These are phyloP conservation scores for Bergia puertoricense DNA, from an alignment of 92 coral and sea anemone genomes.

Conservation along the genomic window DNA sequence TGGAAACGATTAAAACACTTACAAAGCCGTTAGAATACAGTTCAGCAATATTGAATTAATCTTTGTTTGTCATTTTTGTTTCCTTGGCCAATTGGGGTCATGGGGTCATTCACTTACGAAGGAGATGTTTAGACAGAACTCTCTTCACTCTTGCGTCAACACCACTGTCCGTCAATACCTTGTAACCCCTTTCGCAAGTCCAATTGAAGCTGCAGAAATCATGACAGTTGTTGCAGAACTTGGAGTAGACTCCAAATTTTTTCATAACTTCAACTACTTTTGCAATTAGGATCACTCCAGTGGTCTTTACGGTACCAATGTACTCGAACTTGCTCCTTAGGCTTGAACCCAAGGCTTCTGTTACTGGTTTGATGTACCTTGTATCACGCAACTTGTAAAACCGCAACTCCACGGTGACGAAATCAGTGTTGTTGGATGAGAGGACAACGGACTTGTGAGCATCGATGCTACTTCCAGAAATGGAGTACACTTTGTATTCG, in stretches of 20 bases:
- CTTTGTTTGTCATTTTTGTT: background rate
- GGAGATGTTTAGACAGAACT: background rate
- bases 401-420: constrained; percentile 65
- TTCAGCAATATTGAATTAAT: too few species aligned
- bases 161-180: constrained; percentile 42
- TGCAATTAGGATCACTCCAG: constrained; percentile 37
- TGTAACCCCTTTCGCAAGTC: constrained; percentile 45
- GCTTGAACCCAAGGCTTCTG: constrained; percentile 10
- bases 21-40: background rate
- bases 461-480: constrained; percentile 47
- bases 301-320: constrained; percentile 41
- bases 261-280: constrained; percentile 61
- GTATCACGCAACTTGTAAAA: constrained; percentile 36
- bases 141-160: background rate
- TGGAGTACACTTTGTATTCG: constrained; percentile 54
- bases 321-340: constrained; percentile 33
- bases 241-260: constrained; percentile 59
- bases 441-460: constrained; percentile 73
- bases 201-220: constrained; percentile 64
- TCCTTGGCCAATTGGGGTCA: too few species aligned
- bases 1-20: background rate
- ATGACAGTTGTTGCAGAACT: constrained; percentile 68
- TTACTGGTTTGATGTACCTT: constrained; percentile 52
- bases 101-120: background rate
- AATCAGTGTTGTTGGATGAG: constrained; percentile 49